Base-by-base conservation (phyloP, 1,140 invertebrate species). In the Ctenoplectra terminalis region DNA sequence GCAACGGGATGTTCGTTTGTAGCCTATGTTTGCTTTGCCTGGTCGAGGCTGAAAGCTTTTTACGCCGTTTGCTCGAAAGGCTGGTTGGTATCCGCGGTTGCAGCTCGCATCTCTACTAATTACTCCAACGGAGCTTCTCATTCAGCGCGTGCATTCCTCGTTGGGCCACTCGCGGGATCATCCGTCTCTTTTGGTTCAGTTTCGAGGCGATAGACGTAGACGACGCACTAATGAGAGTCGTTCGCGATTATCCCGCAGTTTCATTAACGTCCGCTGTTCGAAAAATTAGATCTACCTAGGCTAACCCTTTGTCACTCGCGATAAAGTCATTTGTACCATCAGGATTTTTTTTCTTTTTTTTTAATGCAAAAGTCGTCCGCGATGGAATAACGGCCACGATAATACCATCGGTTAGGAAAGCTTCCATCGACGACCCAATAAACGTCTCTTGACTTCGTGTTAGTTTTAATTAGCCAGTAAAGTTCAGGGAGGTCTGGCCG, bases 11-110 rank as follows among this genome's bases (percentile, higher is more conserved):
- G 79, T 81, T 90, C 88, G 90, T 91, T 89, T 89, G 90, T 89
- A 89, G 87, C 81, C 81, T 80, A 87, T 90, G 90, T 90, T 90
- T 90, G 87, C 83, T 90, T 88, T 90, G 87, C 84, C 84, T 84
- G 84, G 60, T 81, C 75, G 54, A 43, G 79, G 86, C 61, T 91
- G 90, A 90, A 91, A 92, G 90, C 89, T 91, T 90, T 78, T 91
- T 89, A 84, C 84, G 60, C 66, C 77, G 81, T 72, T 84, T 79
- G 84, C 50, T 71, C 69, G 82, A 76, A 81, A 80, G 69, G 83
- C 58, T 80, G 81, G 63, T 80, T 50, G 79, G 56, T 71, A 69
- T 48, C 69, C 71, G 73, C 76, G 76, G 72, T 88, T 89, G 79
- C 76, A 56, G 60, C 80, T 78, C 81, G 86, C 83, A 88, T 90